Evolutionary conservation across 2,888 invertebrate species (phyloP).

Genomic region (Matsumyia berberina): DNA sequence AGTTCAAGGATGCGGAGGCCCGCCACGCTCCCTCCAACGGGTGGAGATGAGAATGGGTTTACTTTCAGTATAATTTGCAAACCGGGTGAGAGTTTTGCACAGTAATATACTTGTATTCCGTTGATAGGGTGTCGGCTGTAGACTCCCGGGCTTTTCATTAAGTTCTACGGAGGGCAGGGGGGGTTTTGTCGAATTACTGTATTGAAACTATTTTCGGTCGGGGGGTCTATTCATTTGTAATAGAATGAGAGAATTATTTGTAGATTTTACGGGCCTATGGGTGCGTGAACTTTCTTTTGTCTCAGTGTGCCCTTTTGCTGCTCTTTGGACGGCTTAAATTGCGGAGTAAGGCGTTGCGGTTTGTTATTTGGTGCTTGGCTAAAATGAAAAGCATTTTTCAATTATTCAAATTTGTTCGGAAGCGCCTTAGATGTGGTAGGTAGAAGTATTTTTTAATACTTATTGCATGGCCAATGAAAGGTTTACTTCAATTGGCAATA

Average conservation of each 20-base stretch:
- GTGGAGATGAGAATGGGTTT: conserved; percentile 9
- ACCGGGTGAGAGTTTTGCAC: conserved; percentile 13
- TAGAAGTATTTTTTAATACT: conserved; percentile 20
- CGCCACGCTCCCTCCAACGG: neutral
- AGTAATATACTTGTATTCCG: conserved; percentile 6
- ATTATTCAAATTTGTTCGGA: conserved; percentile 1
- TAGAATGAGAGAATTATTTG: conserved; percentile 46
- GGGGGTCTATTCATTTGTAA: conserved; percentile 49
- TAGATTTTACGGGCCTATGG: conserved; percentile 26
- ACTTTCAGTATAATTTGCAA: conserved; percentile 44
- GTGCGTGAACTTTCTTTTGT: conserved; percentile 32
- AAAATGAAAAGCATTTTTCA: neutral
- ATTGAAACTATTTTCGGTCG: conserved; percentile 41
- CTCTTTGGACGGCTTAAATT: neutral
- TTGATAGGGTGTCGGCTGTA: conserved; percentile 36
- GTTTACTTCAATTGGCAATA: neutral
- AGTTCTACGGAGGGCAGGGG: neutral
- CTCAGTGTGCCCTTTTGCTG: conserved; percentile 6
- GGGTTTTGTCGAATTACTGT: conserved; percentile 17
- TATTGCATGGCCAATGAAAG: neutral
- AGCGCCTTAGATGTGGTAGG: conserved; percentile 3
- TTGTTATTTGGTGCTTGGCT: neutral
- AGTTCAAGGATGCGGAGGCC: conserved; percentile 67
- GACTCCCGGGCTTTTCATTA: conserved; percentile 51
- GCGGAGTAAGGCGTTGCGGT: neutral